phyloP scores from a whole-genome alignment of 2,888 invertebrate species.

The Dyspetes luteomarginatus region DNA sequence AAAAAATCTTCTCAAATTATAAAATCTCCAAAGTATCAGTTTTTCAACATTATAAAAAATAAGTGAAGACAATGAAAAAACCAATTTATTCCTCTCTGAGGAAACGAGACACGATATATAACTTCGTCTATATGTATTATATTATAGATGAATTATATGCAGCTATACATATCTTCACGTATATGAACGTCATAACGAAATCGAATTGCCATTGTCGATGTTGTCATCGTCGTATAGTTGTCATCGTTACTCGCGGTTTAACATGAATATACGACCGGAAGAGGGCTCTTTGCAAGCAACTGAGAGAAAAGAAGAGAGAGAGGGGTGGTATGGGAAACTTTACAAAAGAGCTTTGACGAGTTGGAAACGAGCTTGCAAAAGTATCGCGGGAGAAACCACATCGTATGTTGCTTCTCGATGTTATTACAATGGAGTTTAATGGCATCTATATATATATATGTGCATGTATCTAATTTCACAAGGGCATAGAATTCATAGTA shows the following conservation, averaged over 20 bases:
- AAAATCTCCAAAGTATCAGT: too few relatives aligned
- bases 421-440: constrained; percentile 40
- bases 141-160: too few relatives aligned
- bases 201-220: constrained; percentile 58
- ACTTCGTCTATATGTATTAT: not conserved
- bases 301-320: not conserved
- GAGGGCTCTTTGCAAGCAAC: constrained; percentile 33
- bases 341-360: constrained; percentile 54
- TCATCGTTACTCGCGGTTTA: constrained; percentile 62
- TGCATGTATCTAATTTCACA: too few relatives aligned
- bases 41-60: not conserved
- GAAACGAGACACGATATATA: not conserved
- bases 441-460: constrained; percentile 20
- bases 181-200: constrained; percentile 45
- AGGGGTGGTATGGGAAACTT: constrained; percentile 28
- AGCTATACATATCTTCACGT: not conserved
- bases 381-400: constrained; percentile 6
- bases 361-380: constrained; percentile 60
- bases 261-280: constrained; percentile 53
- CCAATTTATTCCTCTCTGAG: not conserved
- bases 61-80: not conserved
- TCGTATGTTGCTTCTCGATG: constrained; percentile 34
- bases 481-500: too few relatives aligned
- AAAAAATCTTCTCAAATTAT: too few relatives aligned
- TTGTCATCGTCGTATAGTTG: constrained; percentile 59